Base-by-base conservation (phyloP, 2,113 vertebrate genomes). In the Numenius arquata region DNA sequence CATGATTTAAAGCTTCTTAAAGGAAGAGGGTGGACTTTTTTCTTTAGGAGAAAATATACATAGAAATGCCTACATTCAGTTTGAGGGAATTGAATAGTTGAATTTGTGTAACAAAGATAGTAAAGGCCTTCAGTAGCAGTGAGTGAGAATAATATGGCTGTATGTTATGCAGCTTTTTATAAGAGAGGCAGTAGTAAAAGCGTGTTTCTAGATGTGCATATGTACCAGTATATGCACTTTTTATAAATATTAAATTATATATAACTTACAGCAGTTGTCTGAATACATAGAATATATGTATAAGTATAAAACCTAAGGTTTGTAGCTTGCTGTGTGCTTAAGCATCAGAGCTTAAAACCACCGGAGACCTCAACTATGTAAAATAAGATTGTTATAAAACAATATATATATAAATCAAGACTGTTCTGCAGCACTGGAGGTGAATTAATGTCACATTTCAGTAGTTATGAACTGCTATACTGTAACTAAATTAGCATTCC, bases 401-500 rank as follows among this genome's bases (percentile, higher is more conserved):
- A 75, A 94, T 78, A 96, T 96, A 97, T 95, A 96, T 91, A 83
- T n/a, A 95, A 92, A 92, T 95, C 93, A 94, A 96, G 93, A 96
- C 91, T 97, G 94, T 98, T 98, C 94, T 97, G 77, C 96, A 97
- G 89, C 97, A 96, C 97, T 97, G 97, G 95, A 98, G 84, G 92
- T 29, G 13, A 90, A 94, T 86, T 96, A 71, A 97, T 96, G 96
- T 98, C 98, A 98, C 95, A 97, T 98, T 98, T 98, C 95, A 97
- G 90, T 97, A 98, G 97, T 95, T 96, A 96, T 87, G 82, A 98
- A 95, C 97, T 97, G 96, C 97, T 94, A 97, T 97, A 96, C 93
- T 98, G 98, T 98, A 98, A 97, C 92, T 97, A 96, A 98, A 96
- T 91, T 97, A 98, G 98, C 98, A 98, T 98, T 98, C 98, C 98